Percentiles rank a stretch among this genome's conserved stretches.
Conservation (phyloP, 2,113 vertebrate species). For the Plecotus auritus region DNA sequence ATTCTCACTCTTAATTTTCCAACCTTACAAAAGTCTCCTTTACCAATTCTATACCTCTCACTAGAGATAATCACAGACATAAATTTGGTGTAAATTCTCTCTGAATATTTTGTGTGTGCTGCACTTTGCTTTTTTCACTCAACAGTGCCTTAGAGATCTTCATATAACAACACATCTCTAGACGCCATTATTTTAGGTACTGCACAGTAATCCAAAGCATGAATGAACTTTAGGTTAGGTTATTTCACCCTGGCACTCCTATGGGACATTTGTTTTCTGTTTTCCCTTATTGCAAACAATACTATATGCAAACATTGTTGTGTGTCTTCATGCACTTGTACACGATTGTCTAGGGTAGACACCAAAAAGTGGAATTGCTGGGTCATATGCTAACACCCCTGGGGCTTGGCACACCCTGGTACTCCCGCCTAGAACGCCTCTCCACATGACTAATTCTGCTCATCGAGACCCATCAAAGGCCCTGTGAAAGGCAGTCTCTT, state of each 20-base stretch:
- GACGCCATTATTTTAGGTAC: neutral
- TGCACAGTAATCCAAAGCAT: neutral
- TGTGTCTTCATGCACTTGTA: neutral
- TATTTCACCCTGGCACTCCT: neutral
- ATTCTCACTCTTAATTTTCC: neutral
- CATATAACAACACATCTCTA: neutral
- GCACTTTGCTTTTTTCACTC: neutral
- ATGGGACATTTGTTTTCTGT: neutral
- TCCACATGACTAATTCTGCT: slow-evolving; percentile 47
- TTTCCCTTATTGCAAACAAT: neutral
- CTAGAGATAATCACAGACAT: neutral
- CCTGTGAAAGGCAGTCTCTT: neutral
- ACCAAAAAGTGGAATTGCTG: neutral
- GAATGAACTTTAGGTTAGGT: neutral
- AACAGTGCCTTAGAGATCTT: neutral
- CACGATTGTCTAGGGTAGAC: neutral
- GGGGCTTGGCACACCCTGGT: neutral
- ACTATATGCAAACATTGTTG: neutral
- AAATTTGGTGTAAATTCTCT: neutral
- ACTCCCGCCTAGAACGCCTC: neutral
- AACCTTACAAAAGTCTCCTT: neutral
- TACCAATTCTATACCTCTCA: neutral
- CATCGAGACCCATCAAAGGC: neutral
- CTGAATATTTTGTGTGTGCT: neutral
- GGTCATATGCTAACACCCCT: neutral